phyloP scores from a whole-genome alignment of 2,888 invertebrate genomes.

The Melieria crassipennis region DNA sequence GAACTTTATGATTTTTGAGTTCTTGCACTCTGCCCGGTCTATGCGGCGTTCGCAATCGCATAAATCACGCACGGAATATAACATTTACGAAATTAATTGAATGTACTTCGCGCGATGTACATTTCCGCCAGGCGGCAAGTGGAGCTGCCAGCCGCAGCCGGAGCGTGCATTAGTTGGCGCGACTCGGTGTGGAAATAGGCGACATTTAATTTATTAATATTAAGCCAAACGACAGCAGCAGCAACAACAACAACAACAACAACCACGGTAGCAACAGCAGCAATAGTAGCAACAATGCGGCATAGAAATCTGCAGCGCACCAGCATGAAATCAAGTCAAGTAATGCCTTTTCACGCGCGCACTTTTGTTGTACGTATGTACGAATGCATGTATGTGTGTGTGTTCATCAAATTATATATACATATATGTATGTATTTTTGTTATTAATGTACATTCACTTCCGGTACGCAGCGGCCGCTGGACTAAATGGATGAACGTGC shows the following conservation, averaged over 20 bases:
- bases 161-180: no score
- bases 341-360: neutral
- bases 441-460: conserved; percentile 23
- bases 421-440: conserved; percentile 1
- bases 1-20: no score
- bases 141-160: no score
- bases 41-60: neutral
- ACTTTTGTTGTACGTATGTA: no score
- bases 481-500: no score
- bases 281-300: conserved; percentile 7
- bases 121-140: conserved; percentile 15
- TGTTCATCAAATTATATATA: neutral
- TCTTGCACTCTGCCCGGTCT: no score
- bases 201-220: conserved; percentile 37
- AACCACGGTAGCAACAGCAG: neutral
- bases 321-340: conserved; percentile 2
- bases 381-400: no score
- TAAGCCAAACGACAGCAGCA: conserved; percentile 12
- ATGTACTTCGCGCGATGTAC: conserved; percentile 20
- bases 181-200: no score
- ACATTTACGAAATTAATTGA: conserved; percentile 18
- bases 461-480: conserved; percentile 4
- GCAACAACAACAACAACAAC: neutral
- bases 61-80: conserved; percentile 25
- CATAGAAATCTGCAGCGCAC: neutral